Evolutionary conservation across 2,113 vertebrate species (phyloP).

Genomic region (Stigmatopora argus): DNA sequence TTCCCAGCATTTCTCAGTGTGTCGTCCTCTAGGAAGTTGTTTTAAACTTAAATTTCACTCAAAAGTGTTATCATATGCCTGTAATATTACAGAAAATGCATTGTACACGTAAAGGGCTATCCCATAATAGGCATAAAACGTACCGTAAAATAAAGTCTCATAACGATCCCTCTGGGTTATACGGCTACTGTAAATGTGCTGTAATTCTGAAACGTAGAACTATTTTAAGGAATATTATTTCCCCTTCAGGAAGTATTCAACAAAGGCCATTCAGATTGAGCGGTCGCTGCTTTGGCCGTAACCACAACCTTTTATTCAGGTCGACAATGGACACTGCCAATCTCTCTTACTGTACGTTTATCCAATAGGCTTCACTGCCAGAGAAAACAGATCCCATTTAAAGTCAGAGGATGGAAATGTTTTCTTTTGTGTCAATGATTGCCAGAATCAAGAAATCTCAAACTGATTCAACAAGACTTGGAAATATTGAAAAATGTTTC

Average conservation of each 20-base stretch:
- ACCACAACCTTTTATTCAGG: conserved; percentile 42
- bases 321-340: conserved; percentile 18
- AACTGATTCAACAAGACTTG: conserved; percentile 45
- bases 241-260: conserved; percentile 40
- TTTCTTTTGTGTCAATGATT: conserved; percentile 30
- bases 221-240: conserved; percentile 19
- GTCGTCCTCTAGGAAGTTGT: too few relatives aligned
- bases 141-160: background rate
- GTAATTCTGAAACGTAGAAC: background rate
- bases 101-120: too few relatives aligned
- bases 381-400: conserved; percentile 37
- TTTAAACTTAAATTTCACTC: too few relatives aligned
- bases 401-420: conserved; percentile 25
- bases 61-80: too few relatives aligned
- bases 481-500: conserved; percentile 32
- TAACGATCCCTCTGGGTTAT: background rate
- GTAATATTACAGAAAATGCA: too few relatives aligned
- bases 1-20: too few relatives aligned
- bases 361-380: conserved; percentile 26
- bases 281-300: conserved; percentile 39
- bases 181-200: background rate
- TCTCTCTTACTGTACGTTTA: conserved; percentile 33
- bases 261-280: conserved; percentile 42
- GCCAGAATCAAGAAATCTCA: conserved; percentile 45
- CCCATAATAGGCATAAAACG: too few relatives aligned